phyloP scores from a whole-genome alignment of 1,140 invertebrate species.

The Eupristina koningsbergeri region DNA sequence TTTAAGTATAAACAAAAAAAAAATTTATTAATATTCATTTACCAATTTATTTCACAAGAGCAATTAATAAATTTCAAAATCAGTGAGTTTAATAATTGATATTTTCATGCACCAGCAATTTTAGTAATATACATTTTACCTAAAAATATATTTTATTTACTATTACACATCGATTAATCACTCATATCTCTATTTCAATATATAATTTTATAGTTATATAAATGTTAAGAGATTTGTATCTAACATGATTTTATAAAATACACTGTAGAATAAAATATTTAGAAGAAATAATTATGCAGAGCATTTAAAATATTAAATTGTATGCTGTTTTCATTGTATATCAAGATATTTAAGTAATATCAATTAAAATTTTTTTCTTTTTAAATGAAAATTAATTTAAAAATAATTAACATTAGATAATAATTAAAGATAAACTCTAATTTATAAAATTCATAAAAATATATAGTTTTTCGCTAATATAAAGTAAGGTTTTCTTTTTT shows the following conservation, averaged over 20 bases:
- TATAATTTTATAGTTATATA: not conserved
- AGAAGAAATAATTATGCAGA: not conserved
- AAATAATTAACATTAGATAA: too few relatives aligned
- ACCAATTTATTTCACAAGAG: not conserved
- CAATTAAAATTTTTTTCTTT: too few relatives aligned
- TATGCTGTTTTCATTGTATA: not conserved
- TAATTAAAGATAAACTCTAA: too few relatives aligned
- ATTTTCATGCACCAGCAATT: not conserved
- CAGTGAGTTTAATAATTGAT: not conserved
- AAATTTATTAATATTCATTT: too few relatives aligned
- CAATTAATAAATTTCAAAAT: not conserved
- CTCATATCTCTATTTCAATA: not conserved
- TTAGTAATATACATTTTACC: not conserved
- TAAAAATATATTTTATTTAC: not conserved
- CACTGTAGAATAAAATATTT: not conserved
- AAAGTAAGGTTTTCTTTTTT: too few relatives aligned
- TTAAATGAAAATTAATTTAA: too few relatives aligned
- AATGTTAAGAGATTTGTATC: not conserved
- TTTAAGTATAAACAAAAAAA: too few relatives aligned
- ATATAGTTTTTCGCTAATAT: too few relatives aligned
- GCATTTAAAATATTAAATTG: not conserved
- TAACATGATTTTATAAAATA: not conserved
- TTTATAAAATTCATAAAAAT: too few relatives aligned
- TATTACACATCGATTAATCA: not conserved
- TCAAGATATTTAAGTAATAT: not conserved